These are phyloP conservation scores for Ctenodactylus gundi DNA, from an alignment of 2,113 vertebrate genomes.

Conservation along the genomic window DNA sequence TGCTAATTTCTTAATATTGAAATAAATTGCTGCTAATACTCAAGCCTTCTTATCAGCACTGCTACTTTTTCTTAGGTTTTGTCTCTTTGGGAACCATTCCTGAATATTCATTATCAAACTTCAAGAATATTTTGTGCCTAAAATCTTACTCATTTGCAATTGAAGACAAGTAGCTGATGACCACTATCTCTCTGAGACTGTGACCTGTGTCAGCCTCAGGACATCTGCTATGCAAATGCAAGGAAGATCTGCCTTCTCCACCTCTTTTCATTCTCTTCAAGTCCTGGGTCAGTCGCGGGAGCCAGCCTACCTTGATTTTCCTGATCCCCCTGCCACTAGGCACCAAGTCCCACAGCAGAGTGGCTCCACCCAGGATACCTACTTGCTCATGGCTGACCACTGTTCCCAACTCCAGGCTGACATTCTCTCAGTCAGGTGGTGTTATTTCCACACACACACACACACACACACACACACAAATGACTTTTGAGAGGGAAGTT, in stretches of 20 bases:
- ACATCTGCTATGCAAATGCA: not conserved
- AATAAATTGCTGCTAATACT: not conserved
- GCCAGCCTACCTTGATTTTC: not conserved
- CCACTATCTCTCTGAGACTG: not conserved
- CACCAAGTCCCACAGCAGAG: not conserved
- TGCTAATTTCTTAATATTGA: not conserved
- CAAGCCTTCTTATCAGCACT: not conserved
- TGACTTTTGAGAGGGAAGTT: not conserved
- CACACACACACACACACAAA: no score
- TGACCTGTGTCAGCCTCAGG: not conserved
- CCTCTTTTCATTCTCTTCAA: not conserved
- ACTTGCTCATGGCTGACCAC: not conserved
- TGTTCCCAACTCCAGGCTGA: not conserved
- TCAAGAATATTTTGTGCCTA: not conserved
- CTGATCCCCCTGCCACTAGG: not conserved
- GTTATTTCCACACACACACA: no score
- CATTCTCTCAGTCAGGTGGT: not conserved
- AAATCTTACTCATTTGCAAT: not conserved
- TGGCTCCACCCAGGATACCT: not conserved
- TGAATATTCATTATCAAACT: not conserved
- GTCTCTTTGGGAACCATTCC: not conserved
- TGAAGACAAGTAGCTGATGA: not conserved
- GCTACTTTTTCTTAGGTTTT: not conserved
- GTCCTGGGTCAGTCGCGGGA: fast-evolving
- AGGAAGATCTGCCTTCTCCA: not conserved